These are phyloP conservation scores for Plecotus auritus DNA, from an alignment of 2,113 vertebrate species.

Conservation along the genomic window DNA sequence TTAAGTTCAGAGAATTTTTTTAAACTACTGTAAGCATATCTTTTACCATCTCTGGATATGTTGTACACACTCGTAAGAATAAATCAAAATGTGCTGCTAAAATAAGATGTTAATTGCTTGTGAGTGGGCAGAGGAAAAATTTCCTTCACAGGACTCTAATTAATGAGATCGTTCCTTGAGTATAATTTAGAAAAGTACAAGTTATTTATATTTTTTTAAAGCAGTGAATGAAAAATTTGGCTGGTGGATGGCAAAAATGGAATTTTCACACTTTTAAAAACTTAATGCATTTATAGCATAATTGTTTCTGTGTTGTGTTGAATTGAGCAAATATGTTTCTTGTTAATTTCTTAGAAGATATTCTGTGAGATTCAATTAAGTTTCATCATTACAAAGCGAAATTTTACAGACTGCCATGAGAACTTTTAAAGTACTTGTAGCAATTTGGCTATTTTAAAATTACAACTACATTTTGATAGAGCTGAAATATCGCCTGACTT, in stretches of 20 bases:
- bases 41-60: not conserved
- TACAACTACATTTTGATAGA: not conserved
- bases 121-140: not conserved
- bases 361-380: not conserved
- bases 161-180: not conserved
- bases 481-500: not conserved
- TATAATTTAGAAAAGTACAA: not conserved
- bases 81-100: conserved; percentile 39
- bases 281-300: not conserved
- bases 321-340: not conserved
- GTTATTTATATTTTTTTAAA: not conserved
- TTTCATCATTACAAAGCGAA: conserved; percentile 32
- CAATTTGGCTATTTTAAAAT: not conserved
- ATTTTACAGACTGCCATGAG: not conserved
- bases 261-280: conserved; percentile 33
- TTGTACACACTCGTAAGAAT: not conserved
- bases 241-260: not conserved
- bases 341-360: conserved; percentile 6
- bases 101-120: conserved; percentile 29
- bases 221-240: not conserved
- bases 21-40: not conserved
- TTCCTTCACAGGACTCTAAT: not conserved
- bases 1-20: not conserved
- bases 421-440: not conserved
- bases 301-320: not conserved